Percentiles rank a stretch among this genome's conserved stretches.
These are phyloP conservation scores for Numenius arquata DNA, from an alignment of 2,113 vertebrate genomes.

Conservation along the genomic window DNA sequence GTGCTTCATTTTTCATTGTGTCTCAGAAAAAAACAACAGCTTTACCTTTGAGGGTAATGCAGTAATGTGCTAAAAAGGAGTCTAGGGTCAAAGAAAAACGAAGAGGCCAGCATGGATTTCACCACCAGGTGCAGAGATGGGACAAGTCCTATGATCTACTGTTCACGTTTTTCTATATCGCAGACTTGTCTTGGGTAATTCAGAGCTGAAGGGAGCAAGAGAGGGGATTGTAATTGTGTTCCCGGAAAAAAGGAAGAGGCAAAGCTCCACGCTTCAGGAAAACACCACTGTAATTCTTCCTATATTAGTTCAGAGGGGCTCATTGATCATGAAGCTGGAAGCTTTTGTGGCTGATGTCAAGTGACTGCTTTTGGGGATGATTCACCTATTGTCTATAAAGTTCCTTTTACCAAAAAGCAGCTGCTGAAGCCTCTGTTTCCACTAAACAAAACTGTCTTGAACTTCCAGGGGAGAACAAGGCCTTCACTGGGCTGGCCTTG, in stretches of 20 bases:
- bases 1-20: background rate
- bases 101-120: background rate
- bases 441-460: conserved; percentile 42
- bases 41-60: background rate
- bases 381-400: conserved; percentile 47
- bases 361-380: conserved; percentile 49
- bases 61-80: background rate
- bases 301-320: conserved; percentile 11
- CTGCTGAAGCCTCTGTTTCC: conserved; percentile 43
- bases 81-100: background rate
- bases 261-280: background rate
- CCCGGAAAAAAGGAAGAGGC: background rate
- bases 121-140: background rate
- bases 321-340: conserved; percentile 43
- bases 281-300: conserved; percentile 16
- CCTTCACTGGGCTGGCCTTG: conserved; percentile 25
- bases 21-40: background rate
- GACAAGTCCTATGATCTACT: background rate
- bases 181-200: background rate
- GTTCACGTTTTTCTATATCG: background rate
- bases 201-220: background rate
- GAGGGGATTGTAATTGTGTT: background rate
- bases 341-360: conserved; percentile 67
- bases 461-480: conserved; percentile 60
- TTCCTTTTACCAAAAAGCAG: conserved; percentile 57